phyloP scores from a whole-genome alignment of 2,797 vertebrate species.

The Danio choprae region DNA sequence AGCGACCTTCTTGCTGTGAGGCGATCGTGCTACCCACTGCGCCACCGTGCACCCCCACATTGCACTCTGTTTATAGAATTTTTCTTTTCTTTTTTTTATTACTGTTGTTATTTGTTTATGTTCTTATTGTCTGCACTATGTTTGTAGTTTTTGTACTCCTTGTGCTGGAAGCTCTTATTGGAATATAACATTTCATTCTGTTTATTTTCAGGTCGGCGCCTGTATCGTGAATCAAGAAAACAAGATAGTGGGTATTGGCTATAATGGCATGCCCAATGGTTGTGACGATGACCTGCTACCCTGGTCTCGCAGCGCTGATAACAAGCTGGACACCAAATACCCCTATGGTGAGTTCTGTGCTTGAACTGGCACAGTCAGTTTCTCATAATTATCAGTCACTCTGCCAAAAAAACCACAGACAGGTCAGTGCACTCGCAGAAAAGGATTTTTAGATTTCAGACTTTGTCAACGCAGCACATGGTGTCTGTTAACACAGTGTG shows the following conservation, averaged over 20 bases:
- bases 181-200: too few relatives aligned
- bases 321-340: conserved; percentile 90
- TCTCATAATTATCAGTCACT: neutral
- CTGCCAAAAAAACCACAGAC: neutral
- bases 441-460: neutral
- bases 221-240: conserved; percentile 95
- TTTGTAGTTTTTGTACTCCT: too few relatives aligned
- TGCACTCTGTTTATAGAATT: too few relatives aligned
- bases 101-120: too few relatives aligned
- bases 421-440: neutral
- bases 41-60: too few relatives aligned
- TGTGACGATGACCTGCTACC: conserved; percentile 90
- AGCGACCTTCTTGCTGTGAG: too few relatives aligned
- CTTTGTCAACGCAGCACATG: neutral
- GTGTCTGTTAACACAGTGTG: neutral
- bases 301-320: conserved; percentile 84
- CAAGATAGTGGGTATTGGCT: conserved; percentile 96
- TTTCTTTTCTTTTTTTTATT: too few relatives aligned
- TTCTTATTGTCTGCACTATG: too few relatives aligned
- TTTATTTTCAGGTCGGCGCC: conserved; percentile 85
- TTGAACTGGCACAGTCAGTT: neutral
- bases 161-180: too few relatives aligned
- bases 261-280: conserved; percentile 96
- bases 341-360: conserved; percentile 81
- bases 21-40: too few relatives aligned